Evolutionary conservation across 2,888 invertebrate genomes (phyloP).

Genomic region (Caenorhabditis imperialis): DNA sequence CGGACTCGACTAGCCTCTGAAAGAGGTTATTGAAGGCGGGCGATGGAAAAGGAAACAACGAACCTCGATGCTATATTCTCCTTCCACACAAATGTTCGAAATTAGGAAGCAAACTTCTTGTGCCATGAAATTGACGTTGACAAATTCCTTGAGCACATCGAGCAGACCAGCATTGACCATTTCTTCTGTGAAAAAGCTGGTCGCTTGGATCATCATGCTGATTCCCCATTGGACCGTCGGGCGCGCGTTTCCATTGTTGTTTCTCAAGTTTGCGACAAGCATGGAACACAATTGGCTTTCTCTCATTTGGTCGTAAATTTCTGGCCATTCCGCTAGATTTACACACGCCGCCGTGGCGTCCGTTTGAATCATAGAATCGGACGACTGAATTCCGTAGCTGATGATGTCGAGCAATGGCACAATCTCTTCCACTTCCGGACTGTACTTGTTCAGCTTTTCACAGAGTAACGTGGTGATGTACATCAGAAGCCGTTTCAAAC

Average conservation of each 20-base stretch:
- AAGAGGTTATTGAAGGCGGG: not conserved
- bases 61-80: conserved; percentile 23
- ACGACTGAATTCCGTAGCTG: conserved; percentile 17
- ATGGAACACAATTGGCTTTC: conserved; percentile 7
- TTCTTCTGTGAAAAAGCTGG: conserved; percentile 43
- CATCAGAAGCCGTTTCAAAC: conserved; percentile 29
- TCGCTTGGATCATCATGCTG: conserved; percentile 43
- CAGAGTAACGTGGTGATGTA: conserved; percentile 36
- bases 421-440: conserved; percentile 44
- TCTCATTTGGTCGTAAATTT: conserved; percentile 27
- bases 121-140: conserved; percentile 36
- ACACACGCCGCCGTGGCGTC: conserved; percentile 41
- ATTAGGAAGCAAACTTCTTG: conserved; percentile 51
- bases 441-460: conserved; percentile 34
- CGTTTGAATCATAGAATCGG: conserved; percentile 34
- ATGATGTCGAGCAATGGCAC: conserved; percentile 40
- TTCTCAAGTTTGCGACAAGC: conserved; percentile 31
- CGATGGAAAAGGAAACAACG: not conserved
- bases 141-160: conserved; percentile 24
- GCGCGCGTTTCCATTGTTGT: conserved; percentile 18
- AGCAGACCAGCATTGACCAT: conserved; percentile 48
- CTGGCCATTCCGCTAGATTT: conserved; percentile 33
- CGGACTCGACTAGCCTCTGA: conserved; percentile 31
- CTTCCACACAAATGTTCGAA: conserved; percentile 49
- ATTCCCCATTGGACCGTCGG: conserved; percentile 34